Evolutionary conservation across 2,888 invertebrate genomes (phyloP), one percentile per base, ranked within the genome.

Genomic region (Leptarthrus brevirostris): DNA sequence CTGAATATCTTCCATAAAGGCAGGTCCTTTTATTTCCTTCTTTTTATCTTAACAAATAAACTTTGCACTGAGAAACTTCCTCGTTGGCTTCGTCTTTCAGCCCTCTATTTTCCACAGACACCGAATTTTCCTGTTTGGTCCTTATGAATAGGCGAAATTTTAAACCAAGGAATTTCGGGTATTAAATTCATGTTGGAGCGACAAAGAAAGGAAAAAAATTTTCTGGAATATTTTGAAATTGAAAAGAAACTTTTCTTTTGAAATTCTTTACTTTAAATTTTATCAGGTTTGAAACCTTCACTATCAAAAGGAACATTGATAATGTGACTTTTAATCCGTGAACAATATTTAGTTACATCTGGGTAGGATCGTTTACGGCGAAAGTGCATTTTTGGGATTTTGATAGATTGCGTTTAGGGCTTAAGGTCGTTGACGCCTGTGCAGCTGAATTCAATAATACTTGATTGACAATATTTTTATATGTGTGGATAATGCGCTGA

Each of bases 21-120:
- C 18, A 64, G 30, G 26, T 40, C 36, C 36, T 64, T 40, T n/a
- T 64, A 36, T 18, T 44, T 64, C 24, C 40, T 24, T 40, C 20
- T 40, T 40, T 40, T 64, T 64, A 36, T 44, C 40, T 40, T 40
- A 64, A 64, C 64, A 64, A 64, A 64, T 64, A 64, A 64, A 64
- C 64, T 64, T 64, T 64, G 18, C 34, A 20, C 40, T 34, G 44
- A 44, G 44, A 64, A 64, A 64, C 64, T 64, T 64, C 64, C 22
- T 64, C 64, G 64, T 64, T 64, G 36, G 30, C 40, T 30, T 64
- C 53, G 16, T 22, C 53, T 22, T 53, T 53, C 53, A 22, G 20
- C 14, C 22, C 53, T 53, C 53, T 53, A 53, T 18, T 53, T 53
- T 53, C 22, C 18, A 18, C 53, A 53, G 53, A 5, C 53, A 20